Percentiles rank a stretch among this genome's conserved stretches.
Conservation (phyloP, 2,113 vertebrate species). For the Ceyx melanurus region DNA sequence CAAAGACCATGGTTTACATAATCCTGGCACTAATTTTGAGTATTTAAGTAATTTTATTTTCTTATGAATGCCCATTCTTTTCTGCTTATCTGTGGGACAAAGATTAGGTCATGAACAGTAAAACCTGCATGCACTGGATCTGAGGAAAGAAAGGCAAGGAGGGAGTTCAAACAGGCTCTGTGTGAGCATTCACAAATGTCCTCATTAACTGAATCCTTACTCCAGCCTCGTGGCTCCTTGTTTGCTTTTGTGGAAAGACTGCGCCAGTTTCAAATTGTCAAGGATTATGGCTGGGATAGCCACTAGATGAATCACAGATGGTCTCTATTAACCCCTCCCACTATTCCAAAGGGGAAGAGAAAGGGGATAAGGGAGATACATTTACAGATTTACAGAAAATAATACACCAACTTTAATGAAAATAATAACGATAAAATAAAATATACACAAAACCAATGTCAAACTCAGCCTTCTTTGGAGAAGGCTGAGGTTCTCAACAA, state of each 20-base stretch:
- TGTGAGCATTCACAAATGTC: not conserved
- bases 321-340: too few relatives aligned
- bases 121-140: not conserved
- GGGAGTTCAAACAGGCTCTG: not conserved
- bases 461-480: too few relatives aligned
- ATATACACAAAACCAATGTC: too few relatives aligned
- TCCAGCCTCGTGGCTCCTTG: not conserved
- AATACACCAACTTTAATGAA: too few relatives aligned
- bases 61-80: not conserved
- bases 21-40: not conserved
- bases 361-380: too few relatives aligned
- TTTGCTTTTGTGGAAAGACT: not conserved
- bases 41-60: not conserved
- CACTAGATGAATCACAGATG: too few relatives aligned
- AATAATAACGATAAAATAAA: too few relatives aligned
- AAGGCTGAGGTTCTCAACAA: too few relatives aligned
- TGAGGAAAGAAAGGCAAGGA: not conserved
- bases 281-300: too few relatives aligned
- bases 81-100: not conserved
- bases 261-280: not conserved
- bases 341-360: too few relatives aligned
- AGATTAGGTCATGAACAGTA: not conserved
- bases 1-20: not conserved
- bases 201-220: not conserved
- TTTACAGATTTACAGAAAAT: too few relatives aligned